Base-by-base conservation (phyloP, 2,113 vertebrate species). In the Triplophysa siluroides region DNA sequence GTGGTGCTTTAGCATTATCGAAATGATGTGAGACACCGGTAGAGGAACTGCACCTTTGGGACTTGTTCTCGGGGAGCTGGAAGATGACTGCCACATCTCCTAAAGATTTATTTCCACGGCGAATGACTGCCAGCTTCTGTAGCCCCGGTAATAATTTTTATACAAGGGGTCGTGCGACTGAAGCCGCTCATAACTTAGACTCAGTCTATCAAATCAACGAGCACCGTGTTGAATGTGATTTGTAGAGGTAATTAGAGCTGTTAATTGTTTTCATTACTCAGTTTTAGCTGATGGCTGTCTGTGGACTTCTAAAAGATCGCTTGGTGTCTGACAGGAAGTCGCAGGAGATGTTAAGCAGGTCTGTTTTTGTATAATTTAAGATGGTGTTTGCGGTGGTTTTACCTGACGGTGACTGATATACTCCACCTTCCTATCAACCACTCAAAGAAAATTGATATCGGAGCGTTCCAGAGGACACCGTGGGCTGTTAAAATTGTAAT, bases 231-330 rank as follows among this genome's bases (percentile, higher is more conserved):
- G 90, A 88, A 43, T 66, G 86, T 90, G 89, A 93, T 91, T 90
- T 89, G 90, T 74, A 85, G 71, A 23, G 83, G 88, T 89, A 92
- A 92, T 93, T 93, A 92, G 83, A 81, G 86, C 85, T 85, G 88
- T 88, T 92, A 91, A 90, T 93, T 91, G 90, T 91, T 92, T 91
- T 92, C 89, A 92, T 93, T 90, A 91, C 86, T 92, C 86, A 84
- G 83, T 29, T 60, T 56, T 50, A 21, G 84, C 67, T 63, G 41
- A 75, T 47, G 41, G 60, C 41, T 75, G 73, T 75, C 58, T 75
- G 41, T 63, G 58, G 41, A 61, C n/a, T 24, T 74, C n/a, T 24
- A 13, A 61, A 33, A 47, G 18, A 62, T 14, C 3, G 41, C 18
- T 63, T 47, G 26, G 58, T 26, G 58, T 63, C 23, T 63, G 56